phyloP scores from a whole-genome alignment of 1,140 invertebrate genomes.

The Drosophila fuyamai region DNA sequence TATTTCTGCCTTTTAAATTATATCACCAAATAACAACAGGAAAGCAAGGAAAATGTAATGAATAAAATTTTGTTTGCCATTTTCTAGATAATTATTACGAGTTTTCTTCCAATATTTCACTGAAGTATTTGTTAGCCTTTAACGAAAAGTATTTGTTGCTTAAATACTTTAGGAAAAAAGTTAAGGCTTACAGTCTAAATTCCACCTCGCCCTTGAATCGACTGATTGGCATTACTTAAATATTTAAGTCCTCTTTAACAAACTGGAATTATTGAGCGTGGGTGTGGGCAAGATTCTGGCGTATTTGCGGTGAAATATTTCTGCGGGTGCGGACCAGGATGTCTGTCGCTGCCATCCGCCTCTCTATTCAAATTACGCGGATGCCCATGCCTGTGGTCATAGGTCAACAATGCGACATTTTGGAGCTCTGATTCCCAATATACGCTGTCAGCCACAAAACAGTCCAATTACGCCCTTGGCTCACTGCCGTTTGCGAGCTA shows the following conservation, averaged over 20 bases:
- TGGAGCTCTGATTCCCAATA: slow-evolving; percentile 33
- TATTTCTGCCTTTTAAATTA: no score
- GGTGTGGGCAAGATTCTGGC: not conserved
- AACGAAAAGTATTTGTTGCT: slow-evolving; percentile 3
- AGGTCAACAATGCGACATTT: slow-evolving; percentile 53
- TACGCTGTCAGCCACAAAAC: slow-evolving; percentile 46
- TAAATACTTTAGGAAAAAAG: slow-evolving; percentile 5
- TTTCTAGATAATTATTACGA: not conserved
- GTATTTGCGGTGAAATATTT: slow-evolving; percentile 28
- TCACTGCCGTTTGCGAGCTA: slow-evolving; percentile 38
- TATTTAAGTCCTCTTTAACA: slow-evolving; percentile 2
- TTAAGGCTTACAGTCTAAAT: slow-evolving; percentile 6
- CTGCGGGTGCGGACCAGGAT: slow-evolving; percentile 5
- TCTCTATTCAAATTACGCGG: slow-evolving; percentile 1
- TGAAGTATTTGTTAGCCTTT: not conserved
- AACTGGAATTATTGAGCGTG: slow-evolving; percentile 14
- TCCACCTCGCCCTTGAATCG: not conserved
- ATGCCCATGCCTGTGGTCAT: slow-evolving; percentile 27
- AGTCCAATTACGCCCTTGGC: slow-evolving; percentile 46
- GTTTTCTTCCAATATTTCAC: no score
- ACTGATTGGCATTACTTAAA: slow-evolving; percentile 24
- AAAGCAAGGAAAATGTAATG: no score
- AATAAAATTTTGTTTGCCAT: no score
- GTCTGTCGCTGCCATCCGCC: slow-evolving; percentile 16
- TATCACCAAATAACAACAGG: no score